These are phyloP conservation scores for Carapus acus DNA, from an alignment of 2,797 vertebrate species.

Conservation along the genomic window DNA sequence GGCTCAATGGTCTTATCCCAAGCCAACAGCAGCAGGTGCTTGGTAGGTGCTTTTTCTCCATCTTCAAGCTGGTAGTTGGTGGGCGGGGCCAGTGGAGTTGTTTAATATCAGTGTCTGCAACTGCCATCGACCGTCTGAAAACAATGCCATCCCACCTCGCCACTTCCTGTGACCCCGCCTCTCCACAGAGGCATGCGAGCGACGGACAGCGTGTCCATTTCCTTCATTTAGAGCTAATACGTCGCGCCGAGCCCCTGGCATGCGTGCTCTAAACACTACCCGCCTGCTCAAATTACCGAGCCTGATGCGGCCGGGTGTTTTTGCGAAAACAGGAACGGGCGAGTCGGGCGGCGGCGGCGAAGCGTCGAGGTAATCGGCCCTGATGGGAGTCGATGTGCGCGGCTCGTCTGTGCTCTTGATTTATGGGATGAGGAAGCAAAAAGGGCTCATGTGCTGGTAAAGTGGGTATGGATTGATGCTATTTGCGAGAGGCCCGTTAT, in stretches of 20 bases:
- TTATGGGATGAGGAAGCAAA: constrained; percentile 41
- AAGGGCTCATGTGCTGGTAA: constrained; percentile 42
- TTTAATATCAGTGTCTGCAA: no score
- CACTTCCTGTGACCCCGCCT: no score
- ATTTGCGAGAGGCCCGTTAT: constrained; percentile 31
- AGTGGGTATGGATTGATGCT: constrained; percentile 59
- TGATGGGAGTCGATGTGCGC: constrained; percentile 61
- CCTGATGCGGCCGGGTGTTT: constrained; percentile 57
- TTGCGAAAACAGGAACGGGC: constrained; percentile 56
- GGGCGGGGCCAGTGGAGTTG: no score
- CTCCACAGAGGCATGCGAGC: no score
- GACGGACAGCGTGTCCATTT: no score
- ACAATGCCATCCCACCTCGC: no score
- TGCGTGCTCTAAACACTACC: constrained; percentile 59
- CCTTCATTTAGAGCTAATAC: constrained; percentile 69
- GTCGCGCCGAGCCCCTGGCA: constrained; percentile 67
- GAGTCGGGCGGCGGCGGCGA: constrained; percentile 55
- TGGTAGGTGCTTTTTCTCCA: no score
- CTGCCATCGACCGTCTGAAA: no score
- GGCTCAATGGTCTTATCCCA: no score
- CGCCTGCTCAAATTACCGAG: constrained; percentile 57
- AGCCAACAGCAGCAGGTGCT: no score
- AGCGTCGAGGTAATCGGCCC: constrained; percentile 58
- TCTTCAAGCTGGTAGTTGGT: no score
- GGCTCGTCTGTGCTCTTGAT: constrained; percentile 48